Evolutionary conservation across 2,888 invertebrate species (phyloP).

Genomic region (Gerris lacustris): DNA sequence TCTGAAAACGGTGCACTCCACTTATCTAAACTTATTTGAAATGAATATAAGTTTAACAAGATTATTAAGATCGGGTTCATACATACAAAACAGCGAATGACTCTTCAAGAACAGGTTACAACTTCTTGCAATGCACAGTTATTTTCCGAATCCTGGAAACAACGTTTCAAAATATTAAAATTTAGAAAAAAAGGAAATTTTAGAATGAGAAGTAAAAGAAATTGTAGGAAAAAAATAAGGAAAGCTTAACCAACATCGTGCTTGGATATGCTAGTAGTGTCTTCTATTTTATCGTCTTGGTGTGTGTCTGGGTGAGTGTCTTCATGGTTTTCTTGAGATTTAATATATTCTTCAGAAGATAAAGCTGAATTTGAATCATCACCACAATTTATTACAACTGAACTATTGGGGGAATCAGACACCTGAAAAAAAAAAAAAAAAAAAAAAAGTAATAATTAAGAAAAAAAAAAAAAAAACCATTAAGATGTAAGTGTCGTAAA

Average conservation of each 20-base stretch:
- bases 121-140: slow-evolving; percentile 1
- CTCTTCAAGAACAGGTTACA: slow-evolving; percentile 2
- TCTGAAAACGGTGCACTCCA: too few species aligned
- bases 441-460: neutral
- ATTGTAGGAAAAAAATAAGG: neutral
- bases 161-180: neutral
- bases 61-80: too few species aligned
- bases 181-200: neutral
- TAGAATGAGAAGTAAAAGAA: neutral
- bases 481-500: too few species aligned
- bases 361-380: slow-evolving; percentile 39
- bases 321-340: neutral
- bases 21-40: too few species aligned
- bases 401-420: slow-evolving; percentile 40
- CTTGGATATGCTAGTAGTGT: neutral
- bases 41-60: too few species aligned
- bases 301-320: too few species aligned
- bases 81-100: too few species aligned
- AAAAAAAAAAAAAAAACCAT: too few species aligned
- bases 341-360: slow-evolving; percentile 24
- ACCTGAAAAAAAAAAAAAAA: slow-evolving; percentile 34
- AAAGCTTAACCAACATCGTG: neutral
- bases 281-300: slow-evolving; percentile 2
- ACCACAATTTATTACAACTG: slow-evolving; percentile 34
- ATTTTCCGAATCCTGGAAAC: slow-evolving; percentile 2